These are phyloP conservation scores for Hippopotamyrus pictus DNA, from an alignment of 2,797 vertebrate species.

Conservation along the genomic window DNA sequence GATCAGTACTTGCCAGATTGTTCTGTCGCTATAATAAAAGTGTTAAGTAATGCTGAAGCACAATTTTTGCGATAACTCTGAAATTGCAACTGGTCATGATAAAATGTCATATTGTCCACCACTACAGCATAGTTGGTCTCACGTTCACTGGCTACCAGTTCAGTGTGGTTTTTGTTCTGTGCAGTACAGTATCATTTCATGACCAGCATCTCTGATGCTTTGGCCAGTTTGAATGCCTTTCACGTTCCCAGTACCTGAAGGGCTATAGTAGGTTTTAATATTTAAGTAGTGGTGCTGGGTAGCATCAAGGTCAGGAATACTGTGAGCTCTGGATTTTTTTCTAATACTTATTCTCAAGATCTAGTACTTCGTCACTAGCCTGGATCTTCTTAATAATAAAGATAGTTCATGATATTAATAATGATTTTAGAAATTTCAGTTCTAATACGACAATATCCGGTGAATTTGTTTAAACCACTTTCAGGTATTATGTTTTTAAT, in stretches of 20 bases:
- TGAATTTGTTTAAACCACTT: background rate
- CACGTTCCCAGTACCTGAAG: background rate
- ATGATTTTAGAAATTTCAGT: background rate
- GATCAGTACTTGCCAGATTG: background rate
- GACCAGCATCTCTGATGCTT: background rate
- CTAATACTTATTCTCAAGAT: background rate
- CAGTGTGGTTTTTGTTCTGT: background rate
- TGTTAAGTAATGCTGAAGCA: background rate
- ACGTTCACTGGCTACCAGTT: background rate
- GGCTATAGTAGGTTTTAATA: background rate
- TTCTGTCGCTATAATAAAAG: background rate
- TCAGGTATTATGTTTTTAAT: background rate
- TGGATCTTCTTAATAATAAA: background rate
- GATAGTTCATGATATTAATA: background rate
- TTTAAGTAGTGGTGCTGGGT: background rate
- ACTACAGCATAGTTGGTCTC: background rate
- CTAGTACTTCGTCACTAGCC: background rate
- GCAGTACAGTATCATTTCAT: background rate
- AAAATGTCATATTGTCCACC: background rate
- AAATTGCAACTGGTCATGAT: background rate
- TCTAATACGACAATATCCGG: background rate
- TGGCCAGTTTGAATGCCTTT: background rate
- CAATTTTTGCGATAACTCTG: background rate
- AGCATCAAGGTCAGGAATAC: background rate
- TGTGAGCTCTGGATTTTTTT: background rate